These are phyloP conservation scores for Platorchestia sp. DNA, from an alignment of 1,140 invertebrate species.

Conservation along the genomic window DNA sequence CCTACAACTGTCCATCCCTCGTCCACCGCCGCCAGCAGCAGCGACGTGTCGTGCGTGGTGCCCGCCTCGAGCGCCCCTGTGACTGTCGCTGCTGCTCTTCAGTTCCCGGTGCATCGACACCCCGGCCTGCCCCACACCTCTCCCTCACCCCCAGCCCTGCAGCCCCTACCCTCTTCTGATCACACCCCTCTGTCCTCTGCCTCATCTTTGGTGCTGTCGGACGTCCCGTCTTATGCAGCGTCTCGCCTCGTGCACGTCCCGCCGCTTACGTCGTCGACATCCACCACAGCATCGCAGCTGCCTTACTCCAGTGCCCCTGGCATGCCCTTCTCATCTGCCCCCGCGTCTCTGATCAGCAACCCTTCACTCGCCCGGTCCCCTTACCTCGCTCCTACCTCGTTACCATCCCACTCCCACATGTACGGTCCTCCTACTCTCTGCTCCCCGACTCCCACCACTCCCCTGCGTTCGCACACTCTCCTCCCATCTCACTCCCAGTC, in stretches of 20 bases:
- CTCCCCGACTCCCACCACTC: not conserved
- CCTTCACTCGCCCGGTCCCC: not conserved
- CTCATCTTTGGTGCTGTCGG: not conserved
- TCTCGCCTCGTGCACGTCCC: constrained; percentile 41
- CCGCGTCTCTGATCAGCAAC: not conserved
- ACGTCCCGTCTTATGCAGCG: not conserved
- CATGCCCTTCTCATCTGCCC: not conserved
- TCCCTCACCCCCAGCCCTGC: not conserved
- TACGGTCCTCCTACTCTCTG: constrained; percentile 14
- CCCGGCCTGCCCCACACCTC: constrained; percentile 29
- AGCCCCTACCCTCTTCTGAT: not conserved
- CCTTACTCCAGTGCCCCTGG: constrained; percentile 8
- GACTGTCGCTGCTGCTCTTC: not conserved
- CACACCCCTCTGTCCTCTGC: not conserved
- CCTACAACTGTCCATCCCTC: not conserved
- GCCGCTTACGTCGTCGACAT: not conserved
- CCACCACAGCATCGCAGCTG: constrained; percentile 9
- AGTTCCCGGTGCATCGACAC: constrained; percentile 1
- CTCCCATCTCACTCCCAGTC: not conserved
- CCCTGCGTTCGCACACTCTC: not conserved
- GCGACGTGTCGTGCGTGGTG: not conserved
- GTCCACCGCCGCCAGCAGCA: not conserved
- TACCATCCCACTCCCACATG: constrained; percentile 27
- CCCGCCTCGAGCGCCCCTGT: not conserved
- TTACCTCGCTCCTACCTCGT: not conserved